Base-by-base conservation (phyloP, 1,140 invertebrate genomes). In the Drosophila ercepeae region DNA sequence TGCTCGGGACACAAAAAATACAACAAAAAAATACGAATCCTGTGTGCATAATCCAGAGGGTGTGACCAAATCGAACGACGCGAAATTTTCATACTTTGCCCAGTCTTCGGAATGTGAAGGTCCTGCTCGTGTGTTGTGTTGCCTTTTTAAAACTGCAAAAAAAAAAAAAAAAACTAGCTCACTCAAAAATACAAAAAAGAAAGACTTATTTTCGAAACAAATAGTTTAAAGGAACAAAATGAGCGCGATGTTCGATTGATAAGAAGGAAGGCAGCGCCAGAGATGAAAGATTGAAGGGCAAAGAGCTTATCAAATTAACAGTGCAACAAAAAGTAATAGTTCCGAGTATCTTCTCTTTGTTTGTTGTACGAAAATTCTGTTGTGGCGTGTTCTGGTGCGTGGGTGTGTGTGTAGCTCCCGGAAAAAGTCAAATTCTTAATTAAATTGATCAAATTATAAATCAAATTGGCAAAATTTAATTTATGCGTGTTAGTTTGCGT, bases 81-180 rank as follows among this genome's bases (percentile, higher is more conserved):
- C 78, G 89, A 82, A 89, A 83, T 89, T 90, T 90, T 90, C 89
- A 90, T 90, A 90, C 84, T 89, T 83, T 88, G 89, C 83, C 89
- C 82, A 86, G 79, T 88, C 78, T 86, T 90, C 71, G 88, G 78
- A 90, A 90, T 90, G 89, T 90, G 64, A 84, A 89, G 89, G 84
- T 75, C 82, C 76, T 76, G 67, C 64, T 72, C 63, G 71, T 78
- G 67, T 72, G 81, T 77, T 78, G 58, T 78, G 49, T 63, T 64
- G 42, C 54, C 64, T 32, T 39, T 63, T 49, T 46, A 36, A 59
- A 34, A 60, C 41, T 54, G 67, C 42, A 52, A 71, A 71, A 64
- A 61, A 63, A 69, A 59, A 57, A 61, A 61, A 67, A 58, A 41
- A 36, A 46, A 13, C 29, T 51, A 41, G 29, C 39, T 18, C 14